These are phyloP conservation scores for Drosophila infuscata DNA, from an alignment of 2,888 invertebrate species.

Conservation along the genomic window DNA sequence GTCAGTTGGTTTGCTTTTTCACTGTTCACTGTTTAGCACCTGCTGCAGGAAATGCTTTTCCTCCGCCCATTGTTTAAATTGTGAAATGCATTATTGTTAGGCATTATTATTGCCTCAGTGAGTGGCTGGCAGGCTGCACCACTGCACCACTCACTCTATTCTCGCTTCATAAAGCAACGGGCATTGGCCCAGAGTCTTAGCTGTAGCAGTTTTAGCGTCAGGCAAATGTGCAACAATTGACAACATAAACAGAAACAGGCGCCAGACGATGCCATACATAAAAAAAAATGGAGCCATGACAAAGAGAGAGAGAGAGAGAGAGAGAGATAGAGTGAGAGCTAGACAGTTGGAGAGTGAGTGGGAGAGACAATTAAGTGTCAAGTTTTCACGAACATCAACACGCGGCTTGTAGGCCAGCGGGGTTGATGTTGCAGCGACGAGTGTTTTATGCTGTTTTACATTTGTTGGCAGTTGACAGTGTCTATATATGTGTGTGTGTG, in stretches of 20 bases:
- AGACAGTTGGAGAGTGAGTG: slow-evolving; percentile 25
- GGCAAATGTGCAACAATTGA: slow-evolving; percentile 76
- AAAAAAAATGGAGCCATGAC: not conserved
- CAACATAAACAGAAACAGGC: slow-evolving; percentile 73
- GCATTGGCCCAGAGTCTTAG: slow-evolving; percentile 59
- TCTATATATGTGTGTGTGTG: not conserved
- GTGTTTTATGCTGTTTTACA: slow-evolving; percentile 72
- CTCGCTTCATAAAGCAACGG: slow-evolving; percentile 54
- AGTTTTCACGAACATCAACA: slow-evolving; percentile 73
- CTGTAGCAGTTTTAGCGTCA: slow-evolving; percentile 31
- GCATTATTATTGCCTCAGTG: slow-evolving; percentile 28
- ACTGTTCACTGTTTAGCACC: slow-evolving; percentile 5
- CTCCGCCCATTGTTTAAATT: slow-evolving; percentile 28
- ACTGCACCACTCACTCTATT: slow-evolving; percentile 11
- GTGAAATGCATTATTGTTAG: slow-evolving; percentile 37
- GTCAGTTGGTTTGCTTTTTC: not conserved
- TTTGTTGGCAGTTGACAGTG: slow-evolving; percentile 45
- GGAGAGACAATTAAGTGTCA: slow-evolving; percentile 73
- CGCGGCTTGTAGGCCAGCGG: slow-evolving; percentile 19
- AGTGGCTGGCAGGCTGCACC: slow-evolving; percentile 5
- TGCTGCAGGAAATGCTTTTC: slow-evolving; percentile 36
- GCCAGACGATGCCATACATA: slow-evolving; percentile 54
- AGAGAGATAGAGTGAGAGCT: not conserved
- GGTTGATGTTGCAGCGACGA: slow-evolving; percentile 45
- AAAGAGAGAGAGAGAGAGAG: not conserved